A percentile compares a stretch with the other conserved stretches of the same genome.
phyloP scores from a whole-genome alignment of 2,113 vertebrate genomes.

The Ifrita kowaldi region DNA sequence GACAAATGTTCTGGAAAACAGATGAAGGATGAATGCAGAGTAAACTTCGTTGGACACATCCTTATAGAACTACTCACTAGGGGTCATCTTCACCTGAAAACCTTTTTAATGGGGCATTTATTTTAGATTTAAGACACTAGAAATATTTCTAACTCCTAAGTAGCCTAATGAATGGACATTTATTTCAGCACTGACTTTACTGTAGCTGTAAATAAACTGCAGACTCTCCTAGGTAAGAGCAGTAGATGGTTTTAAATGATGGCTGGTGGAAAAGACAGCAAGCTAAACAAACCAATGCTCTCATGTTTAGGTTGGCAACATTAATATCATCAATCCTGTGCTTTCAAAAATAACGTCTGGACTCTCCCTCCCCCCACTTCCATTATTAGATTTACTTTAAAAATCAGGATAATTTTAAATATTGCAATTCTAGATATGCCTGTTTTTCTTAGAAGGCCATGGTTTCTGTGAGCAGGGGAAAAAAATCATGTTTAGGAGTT shows the following conservation, averaged over 20 bases:
- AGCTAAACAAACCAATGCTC: neutral
- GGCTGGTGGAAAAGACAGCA: neutral
- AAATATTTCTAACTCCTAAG: neutral
- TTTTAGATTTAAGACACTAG: neutral
- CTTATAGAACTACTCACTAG: neutral
- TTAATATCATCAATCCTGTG: neutral
- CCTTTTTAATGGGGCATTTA: neutral
- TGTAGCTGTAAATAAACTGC: neutral
- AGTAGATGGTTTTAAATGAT: neutral
- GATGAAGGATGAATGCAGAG: neutral
- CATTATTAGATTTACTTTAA: neutral
- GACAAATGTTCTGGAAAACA: neutral
- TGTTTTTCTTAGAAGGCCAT: slow-evolving; percentile 1
- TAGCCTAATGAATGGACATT: neutral
- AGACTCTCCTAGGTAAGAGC: neutral
- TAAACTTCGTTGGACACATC: neutral
- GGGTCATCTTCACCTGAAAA: neutral
- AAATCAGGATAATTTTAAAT: neutral
- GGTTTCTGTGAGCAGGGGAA: neutral
- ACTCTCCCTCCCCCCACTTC: neutral
- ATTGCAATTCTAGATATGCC: neutral
- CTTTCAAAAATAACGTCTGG: neutral
- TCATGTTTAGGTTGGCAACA: neutral
- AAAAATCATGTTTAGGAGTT: neutral
- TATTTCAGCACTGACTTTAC: neutral